Evolutionary conservation across 2,888 invertebrate genomes (phyloP).

Genomic region (Maniola hyperantus): DNA sequence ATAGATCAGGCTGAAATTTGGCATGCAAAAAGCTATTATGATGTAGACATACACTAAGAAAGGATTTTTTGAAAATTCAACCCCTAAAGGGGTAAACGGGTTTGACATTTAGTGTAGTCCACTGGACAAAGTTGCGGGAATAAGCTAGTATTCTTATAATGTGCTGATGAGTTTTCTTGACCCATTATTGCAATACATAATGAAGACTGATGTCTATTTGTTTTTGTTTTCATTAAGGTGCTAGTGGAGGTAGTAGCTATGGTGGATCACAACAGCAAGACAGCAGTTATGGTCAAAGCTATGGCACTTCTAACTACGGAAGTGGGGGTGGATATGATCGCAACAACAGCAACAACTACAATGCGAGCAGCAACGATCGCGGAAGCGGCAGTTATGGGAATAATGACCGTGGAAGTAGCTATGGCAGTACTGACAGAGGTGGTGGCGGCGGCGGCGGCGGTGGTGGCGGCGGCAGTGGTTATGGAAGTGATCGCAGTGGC

Average conservation of each 20-base stretch:
- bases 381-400: constrained; percentile 65
- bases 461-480: constrained; percentile 64
- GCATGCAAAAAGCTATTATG: too few relatives aligned
- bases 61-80: too few relatives aligned
- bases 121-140: too few relatives aligned
- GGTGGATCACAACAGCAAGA: constrained; percentile 55
- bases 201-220: not conserved
- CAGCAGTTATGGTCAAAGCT: constrained; percentile 63
- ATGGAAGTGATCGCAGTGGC: constrained; percentile 64
- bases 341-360: constrained; percentile 57
- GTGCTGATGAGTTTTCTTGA: too few relatives aligned
- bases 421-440: constrained; percentile 59
- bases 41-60: too few relatives aligned
- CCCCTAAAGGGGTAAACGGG: too few relatives aligned
- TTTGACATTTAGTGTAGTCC: too few relatives aligned
- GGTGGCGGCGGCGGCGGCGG: constrained; percentile 66
- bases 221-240: constrained; percentile 38
- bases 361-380: constrained; percentile 65
- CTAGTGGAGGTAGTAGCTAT: constrained; percentile 60
- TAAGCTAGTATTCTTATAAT: too few relatives aligned
- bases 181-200: not conserved
- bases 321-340: constrained; percentile 57
- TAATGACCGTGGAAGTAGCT: constrained; percentile 67
- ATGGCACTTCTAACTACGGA: constrained; percentile 60
- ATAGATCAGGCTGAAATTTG: too few relatives aligned